Evolutionary conservation across 2,888 invertebrate genomes (phyloP).

Genomic region (Erebia palarica): DNA sequence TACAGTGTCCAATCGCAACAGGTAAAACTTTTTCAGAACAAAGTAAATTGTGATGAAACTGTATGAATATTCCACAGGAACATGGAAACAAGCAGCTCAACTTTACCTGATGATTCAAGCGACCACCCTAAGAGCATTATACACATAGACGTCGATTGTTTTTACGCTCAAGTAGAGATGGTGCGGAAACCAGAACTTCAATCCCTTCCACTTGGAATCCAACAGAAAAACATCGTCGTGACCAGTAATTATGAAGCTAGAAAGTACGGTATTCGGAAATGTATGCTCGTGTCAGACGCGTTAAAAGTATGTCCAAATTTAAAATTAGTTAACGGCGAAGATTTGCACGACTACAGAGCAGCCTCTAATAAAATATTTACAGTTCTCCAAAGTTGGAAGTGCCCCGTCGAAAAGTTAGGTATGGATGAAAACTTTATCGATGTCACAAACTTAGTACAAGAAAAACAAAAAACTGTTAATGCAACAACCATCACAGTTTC

Average conservation of each 20-base stretch:
- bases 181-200: constrained; percentile 86
- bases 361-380: constrained; percentile 90
- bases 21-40: constrained; percentile 71
- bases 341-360: constrained; percentile 90
- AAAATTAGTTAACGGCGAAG: constrained; percentile 91
- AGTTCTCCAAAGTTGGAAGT: constrained; percentile 87
- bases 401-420: constrained; percentile 90
- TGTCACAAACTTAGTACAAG: constrained; percentile 86
- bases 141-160: constrained; percentile 92
- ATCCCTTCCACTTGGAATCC: constrained; percentile 88
- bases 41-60: constrained; percentile 69
- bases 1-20: constrained; percentile 63
- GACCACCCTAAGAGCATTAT: constrained; percentile 87
- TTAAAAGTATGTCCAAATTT: constrained; percentile 87
- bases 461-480: constrained; percentile 70
- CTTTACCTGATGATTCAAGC: constrained; percentile 61
- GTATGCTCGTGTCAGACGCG: constrained; percentile 90
- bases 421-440: constrained; percentile 94
- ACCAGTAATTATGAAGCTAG: constrained; percentile 93
- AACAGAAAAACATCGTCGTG: constrained; percentile 92
- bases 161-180: constrained; percentile 94
- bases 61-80: constrained; percentile 65
- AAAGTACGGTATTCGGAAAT: constrained; percentile 88
- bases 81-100: constrained; percentile 76
- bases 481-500: constrained; percentile 62